Conservation (phyloP, 2,888 invertebrate species). For the Calameuta idolon region DNA sequence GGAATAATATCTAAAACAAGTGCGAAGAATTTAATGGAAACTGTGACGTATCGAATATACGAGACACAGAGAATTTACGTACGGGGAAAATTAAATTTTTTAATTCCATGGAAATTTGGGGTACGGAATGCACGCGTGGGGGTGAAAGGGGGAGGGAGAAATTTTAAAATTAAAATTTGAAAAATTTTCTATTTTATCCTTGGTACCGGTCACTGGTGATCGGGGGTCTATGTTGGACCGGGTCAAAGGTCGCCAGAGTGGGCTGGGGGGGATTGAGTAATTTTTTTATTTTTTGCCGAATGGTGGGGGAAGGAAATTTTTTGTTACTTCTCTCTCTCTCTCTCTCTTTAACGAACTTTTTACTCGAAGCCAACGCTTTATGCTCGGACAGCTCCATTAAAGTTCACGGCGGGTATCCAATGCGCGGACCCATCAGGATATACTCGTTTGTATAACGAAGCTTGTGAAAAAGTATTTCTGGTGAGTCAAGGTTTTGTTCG, state of each 20-base stretch:
- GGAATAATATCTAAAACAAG: neutral
- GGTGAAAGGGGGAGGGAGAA: neutral
- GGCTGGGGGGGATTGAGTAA: rapidly evolving
- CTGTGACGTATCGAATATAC: neutral
- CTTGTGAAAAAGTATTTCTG: neutral
- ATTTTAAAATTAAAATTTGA: neutral
- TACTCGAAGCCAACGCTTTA: neutral
- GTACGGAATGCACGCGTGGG: neutral
- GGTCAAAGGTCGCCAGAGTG: neutral
- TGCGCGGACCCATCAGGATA: neutral
- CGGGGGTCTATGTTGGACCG: neutral
- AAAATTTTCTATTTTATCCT: neutral
- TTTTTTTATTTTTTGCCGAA: neutral
- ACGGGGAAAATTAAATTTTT: neutral
- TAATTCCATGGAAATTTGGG: neutral
- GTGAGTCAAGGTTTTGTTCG: slow-evolving; percentile 7
- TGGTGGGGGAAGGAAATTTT: neutral
- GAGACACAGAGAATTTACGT: neutral
- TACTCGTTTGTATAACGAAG: neutral
- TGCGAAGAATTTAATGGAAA: neutral
- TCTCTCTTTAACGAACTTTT: neutral
- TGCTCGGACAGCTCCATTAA: slow-evolving; percentile 52
- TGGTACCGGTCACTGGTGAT: neutral
- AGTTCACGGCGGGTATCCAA: slow-evolving; percentile 50
- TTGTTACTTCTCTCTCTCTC: neutral